Percentiles rank a stretch among this genome's conserved stretches.
phyloP scores from a whole-genome alignment of 2,797 vertebrate species.

The Gastrophryne carolinensis region DNA sequence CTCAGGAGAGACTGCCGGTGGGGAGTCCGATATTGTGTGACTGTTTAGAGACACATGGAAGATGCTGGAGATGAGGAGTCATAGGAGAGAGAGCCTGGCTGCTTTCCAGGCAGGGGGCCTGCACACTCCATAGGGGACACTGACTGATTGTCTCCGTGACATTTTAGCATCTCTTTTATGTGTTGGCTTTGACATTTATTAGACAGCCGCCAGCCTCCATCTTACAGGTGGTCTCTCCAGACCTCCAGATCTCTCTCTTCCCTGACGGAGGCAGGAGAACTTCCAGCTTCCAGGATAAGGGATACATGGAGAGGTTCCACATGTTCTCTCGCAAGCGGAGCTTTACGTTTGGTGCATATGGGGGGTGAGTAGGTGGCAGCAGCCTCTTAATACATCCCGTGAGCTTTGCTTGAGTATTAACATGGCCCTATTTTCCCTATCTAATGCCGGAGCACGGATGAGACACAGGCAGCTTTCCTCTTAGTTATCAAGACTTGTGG shows the following conservation, averaged over 20 bases:
- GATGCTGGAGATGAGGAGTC: not conserved
- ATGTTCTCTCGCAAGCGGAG: constrained; percentile 57
- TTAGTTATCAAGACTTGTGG: too few species aligned
- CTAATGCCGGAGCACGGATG: too few species aligned
- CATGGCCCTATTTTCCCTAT: too few species aligned
- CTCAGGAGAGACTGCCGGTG: constrained; percentile 16
- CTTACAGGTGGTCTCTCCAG: constrained; percentile 24
- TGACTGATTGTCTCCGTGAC: constrained; percentile 45
- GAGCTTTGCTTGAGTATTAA: not conserved
- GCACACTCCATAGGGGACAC: constrained; percentile 18
- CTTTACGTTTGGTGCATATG: constrained; percentile 48
- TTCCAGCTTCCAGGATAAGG: not conserved
- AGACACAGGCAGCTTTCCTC: too few species aligned
- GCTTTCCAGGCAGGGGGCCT: constrained; percentile 25
- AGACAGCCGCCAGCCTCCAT: constrained; percentile 3
- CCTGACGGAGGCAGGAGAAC: not conserved
- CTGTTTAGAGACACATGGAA: constrained; percentile 26
- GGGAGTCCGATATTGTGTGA: constrained; percentile 7
- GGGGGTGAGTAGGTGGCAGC: constrained; percentile 51
- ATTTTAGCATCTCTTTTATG: constrained; percentile 37
- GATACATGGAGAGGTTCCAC: not conserved
- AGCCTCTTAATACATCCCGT: not conserved
- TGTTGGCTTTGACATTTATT: constrained; percentile 42
- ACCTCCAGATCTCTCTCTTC: not conserved
- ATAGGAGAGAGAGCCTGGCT: constrained; percentile 13